A percentile compares a stretch with the other conserved stretches of the same genome.
phyloP scores from a whole-genome alignment of 2,113 vertebrate genomes.

The Pithys albifrons region DNA sequence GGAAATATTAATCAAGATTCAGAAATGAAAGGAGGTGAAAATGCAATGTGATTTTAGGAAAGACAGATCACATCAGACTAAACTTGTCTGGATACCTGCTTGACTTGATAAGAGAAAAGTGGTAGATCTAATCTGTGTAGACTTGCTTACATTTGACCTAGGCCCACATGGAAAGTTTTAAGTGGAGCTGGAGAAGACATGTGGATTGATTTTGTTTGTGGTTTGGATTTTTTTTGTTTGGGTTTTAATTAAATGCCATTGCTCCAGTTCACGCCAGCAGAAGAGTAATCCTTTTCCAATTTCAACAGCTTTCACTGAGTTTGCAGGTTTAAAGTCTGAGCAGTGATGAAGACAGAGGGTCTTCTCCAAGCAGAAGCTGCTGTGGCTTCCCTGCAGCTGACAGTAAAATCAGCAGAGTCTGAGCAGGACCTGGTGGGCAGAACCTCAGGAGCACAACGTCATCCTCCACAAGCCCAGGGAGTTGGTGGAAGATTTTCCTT shows the following conservation, averaged over 20 bases:
- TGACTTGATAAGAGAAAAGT: neutral
- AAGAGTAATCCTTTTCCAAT: neutral
- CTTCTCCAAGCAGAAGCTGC: neutral
- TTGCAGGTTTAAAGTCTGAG: neutral
- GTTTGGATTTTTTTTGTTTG: neutral
- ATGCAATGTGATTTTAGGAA: neutral
- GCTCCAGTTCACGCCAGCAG: neutral
- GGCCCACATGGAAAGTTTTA: neutral
- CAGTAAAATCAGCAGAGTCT: neutral
- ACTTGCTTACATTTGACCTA: neutral
- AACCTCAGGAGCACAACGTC: neutral
- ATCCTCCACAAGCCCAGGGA: neutral
- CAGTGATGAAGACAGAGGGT: neutral
- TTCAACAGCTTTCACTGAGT: neutral
- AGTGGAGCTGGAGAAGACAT: neutral
- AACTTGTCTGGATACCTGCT: neutral
- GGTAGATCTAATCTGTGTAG: neutral
- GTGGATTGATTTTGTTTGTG: neutral
- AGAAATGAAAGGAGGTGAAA: neutral
- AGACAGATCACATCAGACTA: neutral
- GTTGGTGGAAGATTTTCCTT: neutral
- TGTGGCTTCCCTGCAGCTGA: fast-evolving
- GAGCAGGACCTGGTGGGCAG: neutral
- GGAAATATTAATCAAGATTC: neutral
- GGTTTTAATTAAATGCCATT: neutral